Percentiles rank a stretch among this genome's conserved stretches.
These are phyloP conservation scores for Virgularia gustaviana DNA, from an alignment of 92 coral and sea anemone species.

Conservation along the genomic window DNA sequence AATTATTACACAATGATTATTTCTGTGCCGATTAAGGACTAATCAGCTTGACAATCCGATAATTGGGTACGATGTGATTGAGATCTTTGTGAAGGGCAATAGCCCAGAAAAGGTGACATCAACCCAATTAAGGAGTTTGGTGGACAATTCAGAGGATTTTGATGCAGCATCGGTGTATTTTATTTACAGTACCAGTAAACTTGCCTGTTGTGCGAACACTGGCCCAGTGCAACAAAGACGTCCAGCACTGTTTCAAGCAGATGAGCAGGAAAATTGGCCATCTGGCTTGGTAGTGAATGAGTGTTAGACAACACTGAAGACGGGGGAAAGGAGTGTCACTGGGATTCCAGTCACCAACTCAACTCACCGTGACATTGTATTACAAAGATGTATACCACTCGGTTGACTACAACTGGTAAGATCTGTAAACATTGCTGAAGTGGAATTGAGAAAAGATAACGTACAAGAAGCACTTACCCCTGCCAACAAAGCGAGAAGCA, in stretches of 20 bases:
- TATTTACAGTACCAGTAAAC: not conserved
- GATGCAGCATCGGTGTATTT: not conserved
- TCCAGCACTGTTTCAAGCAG: conserved; percentile 51
- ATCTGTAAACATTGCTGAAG: conserved; percentile 52
- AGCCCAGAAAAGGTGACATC: conserved; percentile 37
- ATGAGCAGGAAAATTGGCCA: conserved; percentile 47
- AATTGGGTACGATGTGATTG: conserved; percentile 74
- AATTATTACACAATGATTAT: no score
- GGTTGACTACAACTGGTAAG: conserved; percentile 46
- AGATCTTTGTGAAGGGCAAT: conserved; percentile 57
- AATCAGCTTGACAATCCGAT: conserved; percentile 57
- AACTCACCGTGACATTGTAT: conserved; percentile 44
- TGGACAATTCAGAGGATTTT: no score
- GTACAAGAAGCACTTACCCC: no score
- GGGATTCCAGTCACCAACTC: conserved; percentile 41
- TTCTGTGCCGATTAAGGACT: no score
- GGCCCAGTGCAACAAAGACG: conserved; percentile 29
- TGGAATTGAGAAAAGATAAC: conserved; percentile 17
- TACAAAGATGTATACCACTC: conserved; percentile 43
- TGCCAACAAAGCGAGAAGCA: no score
- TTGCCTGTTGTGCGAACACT: conserved; percentile 12
- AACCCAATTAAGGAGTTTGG: not conserved
- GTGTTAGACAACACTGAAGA: conserved; percentile 27
- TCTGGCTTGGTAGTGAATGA: conserved; percentile 27
- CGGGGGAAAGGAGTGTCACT: conserved; percentile 20